Percentiles rank a stretch among this genome's conserved stretches.
phyloP scores from a whole-genome alignment of 2,113 vertebrate genomes.

The Amphiprion percula region DNA sequence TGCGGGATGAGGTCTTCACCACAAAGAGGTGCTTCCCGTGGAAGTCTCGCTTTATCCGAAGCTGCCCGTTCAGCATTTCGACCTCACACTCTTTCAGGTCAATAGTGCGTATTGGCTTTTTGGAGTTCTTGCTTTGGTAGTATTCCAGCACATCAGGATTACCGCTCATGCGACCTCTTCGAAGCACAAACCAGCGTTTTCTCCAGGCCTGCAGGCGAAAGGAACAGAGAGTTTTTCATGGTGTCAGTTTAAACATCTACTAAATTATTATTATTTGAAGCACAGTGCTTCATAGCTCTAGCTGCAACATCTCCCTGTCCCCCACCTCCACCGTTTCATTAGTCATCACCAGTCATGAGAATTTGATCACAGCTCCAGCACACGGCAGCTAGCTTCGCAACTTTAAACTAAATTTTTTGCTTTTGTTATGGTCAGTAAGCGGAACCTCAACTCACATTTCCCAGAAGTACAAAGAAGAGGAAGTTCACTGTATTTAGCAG shows the following conservation, averaged over 20 bases:
- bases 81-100: constrained; percentile 96
- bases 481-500: constrained; percentile 81
- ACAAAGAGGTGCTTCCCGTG: constrained; percentile 94
- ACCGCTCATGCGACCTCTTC: constrained; percentile 94
- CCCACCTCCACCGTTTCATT: neutral
- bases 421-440: constrained; percentile 74
- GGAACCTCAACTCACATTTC: constrained; percentile 84
- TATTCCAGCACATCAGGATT: constrained; percentile 97
- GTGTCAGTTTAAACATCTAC: neutral
- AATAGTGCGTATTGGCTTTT: constrained; percentile 93
- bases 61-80: constrained; percentile 87
- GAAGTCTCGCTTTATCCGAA: constrained; percentile 90
- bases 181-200: constrained; percentile 97
- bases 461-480: constrained; percentile 87
- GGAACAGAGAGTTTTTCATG: neutral
- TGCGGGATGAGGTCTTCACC: constrained; percentile 91
- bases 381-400: constrained; percentile 41
- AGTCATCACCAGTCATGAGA: constrained; percentile 47
- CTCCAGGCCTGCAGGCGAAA: constrained; percentile 90
- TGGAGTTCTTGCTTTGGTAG: constrained; percentile 92
- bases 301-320: neutral
- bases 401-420: constrained; percentile 23
- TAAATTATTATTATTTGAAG: constrained; percentile 5
- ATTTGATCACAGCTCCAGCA: constrained; percentile 28
- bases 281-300: constrained; percentile 8